Conservation (phyloP, 2,888 invertebrate species). For the Therioaphis trifolii region DNA sequence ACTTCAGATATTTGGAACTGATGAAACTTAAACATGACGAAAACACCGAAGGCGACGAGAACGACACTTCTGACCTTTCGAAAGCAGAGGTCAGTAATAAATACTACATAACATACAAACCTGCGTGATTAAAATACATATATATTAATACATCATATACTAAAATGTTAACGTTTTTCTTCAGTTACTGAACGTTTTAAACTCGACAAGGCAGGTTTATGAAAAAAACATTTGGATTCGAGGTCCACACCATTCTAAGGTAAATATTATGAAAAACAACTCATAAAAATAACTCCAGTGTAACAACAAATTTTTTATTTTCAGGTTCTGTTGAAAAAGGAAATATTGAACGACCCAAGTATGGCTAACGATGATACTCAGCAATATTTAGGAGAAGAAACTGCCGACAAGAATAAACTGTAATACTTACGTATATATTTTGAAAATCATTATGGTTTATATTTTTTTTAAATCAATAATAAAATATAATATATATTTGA, state of each 20-base stretch:
- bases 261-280: background rate
- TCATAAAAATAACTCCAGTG: background rate
- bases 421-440: background rate
- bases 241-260: constrained; percentile 60
- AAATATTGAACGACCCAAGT: background rate
- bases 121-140: too few species aligned
- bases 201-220: background rate
- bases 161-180: too few species aligned
- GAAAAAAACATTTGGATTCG: constrained; percentile 41
- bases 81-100: constrained; percentile 12
- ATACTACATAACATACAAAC: background rate
- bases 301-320: background rate
- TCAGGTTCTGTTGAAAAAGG: constrained; percentile 44
- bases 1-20: constrained; percentile 44
- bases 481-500: background rate
- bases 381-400: constrained; percentile 9
- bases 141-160: too few species aligned
- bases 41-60: constrained; percentile 29
- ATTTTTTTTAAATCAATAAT: background rate
- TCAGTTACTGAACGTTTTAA: background rate
- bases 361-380: background rate
- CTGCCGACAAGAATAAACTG: constrained; percentile 1
- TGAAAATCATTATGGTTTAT: constrained; percentile 10
- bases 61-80: background rate
- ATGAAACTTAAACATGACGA: constrained; percentile 47